Percentiles rank a stretch among this genome's conserved stretches.
Conservation (phyloP, 2,888 invertebrate species). For the Augochlorella aurata region DNA sequence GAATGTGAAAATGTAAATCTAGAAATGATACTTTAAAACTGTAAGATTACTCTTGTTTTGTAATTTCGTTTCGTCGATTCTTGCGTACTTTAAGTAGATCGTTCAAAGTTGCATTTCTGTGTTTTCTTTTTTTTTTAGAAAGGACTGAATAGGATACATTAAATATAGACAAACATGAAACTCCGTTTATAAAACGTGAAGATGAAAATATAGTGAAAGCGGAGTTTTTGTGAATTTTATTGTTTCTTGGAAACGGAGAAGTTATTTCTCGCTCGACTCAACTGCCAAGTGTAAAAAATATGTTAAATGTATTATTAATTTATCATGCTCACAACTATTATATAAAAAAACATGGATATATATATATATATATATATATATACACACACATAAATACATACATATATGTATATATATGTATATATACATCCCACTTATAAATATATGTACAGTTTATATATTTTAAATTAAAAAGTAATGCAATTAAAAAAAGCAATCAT, state of each 20-base stretch:
- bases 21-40: neutral
- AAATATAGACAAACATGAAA: conserved; percentile 65
- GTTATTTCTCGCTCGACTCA: conserved; percentile 69
- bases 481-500: conserved; percentile 57
- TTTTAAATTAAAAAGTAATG: conserved; percentile 82
- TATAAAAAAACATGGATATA: conserved; percentile 74
- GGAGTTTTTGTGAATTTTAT: conserved; percentile 16
- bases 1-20: neutral
- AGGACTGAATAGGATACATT: conserved; percentile 77
- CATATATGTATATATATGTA: conserved; percentile 75
- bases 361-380: conserved; percentile 78
- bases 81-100: conserved; percentile 27
- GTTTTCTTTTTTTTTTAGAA: conserved; percentile 61
- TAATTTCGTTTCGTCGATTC: neutral
- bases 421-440: conserved; percentile 75
- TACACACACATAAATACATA: conserved; percentile 76
- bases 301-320: conserved; percentile 75
- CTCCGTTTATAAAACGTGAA: conserved; percentile 58
- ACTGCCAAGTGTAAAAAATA: conserved; percentile 75
- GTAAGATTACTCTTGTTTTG: neutral
- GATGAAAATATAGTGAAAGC: conserved; percentile 17
- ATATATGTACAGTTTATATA: conserved; percentile 82
- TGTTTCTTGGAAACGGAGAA: conserved; percentile 64
- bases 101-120: conserved; percentile 66
- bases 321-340: conserved; percentile 79